A percentile compares a stretch with the other conserved stretches of the same genome.
Evolutionary conservation across 2,888 invertebrate genomes (phyloP).

Genomic region (Synergus itoensis): DNA sequence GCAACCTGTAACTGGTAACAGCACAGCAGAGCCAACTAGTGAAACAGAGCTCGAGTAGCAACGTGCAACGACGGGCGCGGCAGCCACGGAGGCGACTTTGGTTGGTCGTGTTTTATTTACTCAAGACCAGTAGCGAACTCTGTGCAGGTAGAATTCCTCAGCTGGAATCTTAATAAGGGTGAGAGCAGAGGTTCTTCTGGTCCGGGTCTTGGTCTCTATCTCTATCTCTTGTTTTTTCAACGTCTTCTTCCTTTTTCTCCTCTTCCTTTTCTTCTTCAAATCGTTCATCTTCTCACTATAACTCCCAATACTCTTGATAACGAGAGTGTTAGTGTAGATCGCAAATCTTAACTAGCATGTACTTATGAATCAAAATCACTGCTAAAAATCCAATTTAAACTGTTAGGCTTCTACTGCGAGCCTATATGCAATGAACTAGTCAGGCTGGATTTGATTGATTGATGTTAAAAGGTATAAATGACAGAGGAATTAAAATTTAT

Average conservation of each 20-base stretch:
- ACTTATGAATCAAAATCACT: neutral
- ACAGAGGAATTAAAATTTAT: too few relatives aligned
- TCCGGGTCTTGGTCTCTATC: constrained; percentile 32
- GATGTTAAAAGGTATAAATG: too few relatives aligned
- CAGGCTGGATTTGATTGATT: too few relatives aligned
- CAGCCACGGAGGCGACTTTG: constrained; percentile 66
- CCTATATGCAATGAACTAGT: neutral
- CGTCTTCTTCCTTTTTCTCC: constrained; percentile 31
- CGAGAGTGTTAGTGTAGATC: neutral
- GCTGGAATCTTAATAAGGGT: constrained; percentile 78
- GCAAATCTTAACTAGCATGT: neutral
- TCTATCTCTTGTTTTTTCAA: constrained; percentile 12
- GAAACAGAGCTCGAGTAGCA: constrained; percentile 39
- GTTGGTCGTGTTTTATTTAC: constrained; percentile 76
- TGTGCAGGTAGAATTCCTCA: constrained; percentile 77
- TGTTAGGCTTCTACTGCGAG: neutral
- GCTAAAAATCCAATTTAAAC: neutral
- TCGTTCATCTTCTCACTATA: constrained; percentile 4
- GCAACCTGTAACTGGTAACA: constrained; percentile 26
- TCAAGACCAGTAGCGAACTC: constrained; percentile 77
- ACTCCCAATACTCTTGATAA: neutral
- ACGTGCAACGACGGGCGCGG: constrained; percentile 52
- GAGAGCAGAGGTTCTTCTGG: constrained; percentile 72
- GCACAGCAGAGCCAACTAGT: constrained; percentile 6
- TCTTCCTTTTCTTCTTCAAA: constrained; percentile 20